Conservation (phyloP, 2,888 invertebrate species). For the Dascillus cervinus region DNA sequence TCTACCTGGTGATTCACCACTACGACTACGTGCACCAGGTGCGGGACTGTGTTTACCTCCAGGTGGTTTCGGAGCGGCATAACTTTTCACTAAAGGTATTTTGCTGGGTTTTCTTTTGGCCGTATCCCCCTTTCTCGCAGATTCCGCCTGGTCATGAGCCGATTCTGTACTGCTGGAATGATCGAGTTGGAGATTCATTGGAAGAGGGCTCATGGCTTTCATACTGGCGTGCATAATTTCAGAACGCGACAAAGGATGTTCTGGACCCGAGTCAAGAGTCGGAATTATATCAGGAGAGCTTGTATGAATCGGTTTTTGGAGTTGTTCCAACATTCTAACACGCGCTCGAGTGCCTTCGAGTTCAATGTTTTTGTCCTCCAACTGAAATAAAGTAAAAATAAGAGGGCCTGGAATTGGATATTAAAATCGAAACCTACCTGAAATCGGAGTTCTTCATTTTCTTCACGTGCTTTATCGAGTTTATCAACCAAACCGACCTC, state of each 20-base stretch:
- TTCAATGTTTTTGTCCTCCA: conserved; percentile 77
- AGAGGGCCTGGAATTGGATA: too few species aligned
- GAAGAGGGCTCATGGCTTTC: conserved; percentile 52
- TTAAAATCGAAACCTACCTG: conserved; percentile 64
- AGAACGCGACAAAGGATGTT: conserved; percentile 41
- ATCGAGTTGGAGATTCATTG: conserved; percentile 45
- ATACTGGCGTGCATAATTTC: conserved; percentile 49
- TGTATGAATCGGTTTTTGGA: conserved; percentile 29
- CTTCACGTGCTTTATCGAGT: conserved; percentile 66
- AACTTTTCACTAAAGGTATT: conserved; percentile 57
- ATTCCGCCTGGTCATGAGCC: conserved; percentile 51
- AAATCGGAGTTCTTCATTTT: conserved; percentile 75
- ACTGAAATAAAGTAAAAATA: conserved; percentile 45
- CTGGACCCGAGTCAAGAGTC: conserved; percentile 36
- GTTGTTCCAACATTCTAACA: conserved; percentile 63
- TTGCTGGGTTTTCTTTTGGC: conserved; percentile 53
- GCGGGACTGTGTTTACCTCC: conserved; percentile 35
- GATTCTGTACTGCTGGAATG: conserved; percentile 60
- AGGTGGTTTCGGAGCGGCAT: conserved; percentile 57
- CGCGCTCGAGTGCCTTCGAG: conserved; percentile 74
- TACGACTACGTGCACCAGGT: conserved; percentile 40
- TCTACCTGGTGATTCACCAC: conserved; percentile 41
- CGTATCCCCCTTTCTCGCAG: conserved; percentile 28
- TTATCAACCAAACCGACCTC: conserved; percentile 57
- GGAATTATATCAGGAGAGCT: conserved; percentile 41